These are phyloP conservation scores for Lucilia sericata DNA, from an alignment of 1,140 invertebrate genomes.

Conservation along the genomic window DNA sequence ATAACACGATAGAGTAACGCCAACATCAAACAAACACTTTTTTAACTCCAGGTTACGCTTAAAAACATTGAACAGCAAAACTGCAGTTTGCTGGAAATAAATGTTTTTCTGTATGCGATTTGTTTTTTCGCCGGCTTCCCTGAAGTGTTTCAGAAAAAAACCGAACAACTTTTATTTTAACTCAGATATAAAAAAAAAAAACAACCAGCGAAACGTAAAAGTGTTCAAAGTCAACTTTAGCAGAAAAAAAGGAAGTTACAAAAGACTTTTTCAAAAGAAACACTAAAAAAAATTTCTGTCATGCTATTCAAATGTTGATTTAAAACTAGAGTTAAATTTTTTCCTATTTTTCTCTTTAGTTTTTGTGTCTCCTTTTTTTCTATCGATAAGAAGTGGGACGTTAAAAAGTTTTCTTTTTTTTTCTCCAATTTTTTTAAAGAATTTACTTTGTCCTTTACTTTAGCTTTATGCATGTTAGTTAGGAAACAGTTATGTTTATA, in stretches of 20 bases:
- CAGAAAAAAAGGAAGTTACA: neutral
- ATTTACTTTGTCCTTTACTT: neutral
- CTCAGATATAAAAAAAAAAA: slow-evolving; percentile 59
- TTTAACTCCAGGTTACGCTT: no score
- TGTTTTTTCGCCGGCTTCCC: no score
- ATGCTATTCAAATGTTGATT: slow-evolving; percentile 31
- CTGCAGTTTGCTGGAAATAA: no score
- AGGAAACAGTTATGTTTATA: no score
- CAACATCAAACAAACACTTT: no score
- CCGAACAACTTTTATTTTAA: neutral
- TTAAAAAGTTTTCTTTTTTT: neutral
- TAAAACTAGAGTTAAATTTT: neutral
- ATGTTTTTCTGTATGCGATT: no score
- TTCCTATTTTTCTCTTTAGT: neutral
- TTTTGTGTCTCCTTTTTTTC: neutral
- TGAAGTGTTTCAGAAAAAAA: neutral
- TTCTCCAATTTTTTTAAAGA: neutral
- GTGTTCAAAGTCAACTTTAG: slow-evolving; percentile 66
- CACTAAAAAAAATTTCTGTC: slow-evolving; percentile 5
- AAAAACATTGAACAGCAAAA: no score
- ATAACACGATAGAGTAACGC: no score
- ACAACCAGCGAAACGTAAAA: slow-evolving; percentile 66
- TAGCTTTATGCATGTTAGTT: neutral
- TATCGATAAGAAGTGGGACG: slow-evolving; percentile 24
- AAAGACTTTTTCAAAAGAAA: no score